Evolutionary conservation across 1,140 invertebrate species (phyloP).

Genomic region (Pteromalus puparum): DNA sequence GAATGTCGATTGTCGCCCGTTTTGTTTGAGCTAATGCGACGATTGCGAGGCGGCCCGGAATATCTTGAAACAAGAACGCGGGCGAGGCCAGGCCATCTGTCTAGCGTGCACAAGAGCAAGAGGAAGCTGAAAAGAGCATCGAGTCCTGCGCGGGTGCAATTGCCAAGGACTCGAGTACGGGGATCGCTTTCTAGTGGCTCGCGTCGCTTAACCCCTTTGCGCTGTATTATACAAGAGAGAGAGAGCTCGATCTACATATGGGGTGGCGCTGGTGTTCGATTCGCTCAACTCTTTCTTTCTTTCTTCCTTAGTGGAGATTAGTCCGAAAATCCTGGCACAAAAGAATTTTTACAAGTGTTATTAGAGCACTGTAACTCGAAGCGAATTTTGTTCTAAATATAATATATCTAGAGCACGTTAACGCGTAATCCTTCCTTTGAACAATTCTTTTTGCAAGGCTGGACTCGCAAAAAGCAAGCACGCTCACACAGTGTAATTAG

Average conservation of each 20-base stretch:
- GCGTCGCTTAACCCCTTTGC: slow-evolving; percentile 70
- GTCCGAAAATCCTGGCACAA: not conserved
- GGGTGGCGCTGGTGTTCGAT: slow-evolving; percentile 13
- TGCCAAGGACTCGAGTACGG: slow-evolving; percentile 49
- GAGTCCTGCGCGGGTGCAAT: slow-evolving; percentile 53
- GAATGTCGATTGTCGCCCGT: slow-evolving; percentile 65
- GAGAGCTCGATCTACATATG: not conserved
- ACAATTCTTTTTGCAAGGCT: not conserved
- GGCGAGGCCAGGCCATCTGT: slow-evolving; percentile 72
- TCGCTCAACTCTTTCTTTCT: not conserved
- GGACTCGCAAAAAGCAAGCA: too few relatives aligned
- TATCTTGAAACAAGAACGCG: slow-evolving; percentile 73
- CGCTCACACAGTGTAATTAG: not conserved
- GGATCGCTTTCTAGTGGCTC: slow-evolving; percentile 73
- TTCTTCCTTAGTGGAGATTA: not conserved
- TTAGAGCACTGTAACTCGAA: not conserved
- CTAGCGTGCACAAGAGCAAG: slow-evolving; percentile 54
- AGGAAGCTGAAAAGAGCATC: slow-evolving; percentile 63
- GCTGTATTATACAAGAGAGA: not conserved
- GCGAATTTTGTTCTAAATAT: not conserved
- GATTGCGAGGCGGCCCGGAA: slow-evolving; percentile 66
- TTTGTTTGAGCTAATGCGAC: slow-evolving; percentile 72
- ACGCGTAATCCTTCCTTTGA: not conserved
- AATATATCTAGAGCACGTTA: too few relatives aligned
- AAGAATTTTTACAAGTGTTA: slow-evolving; percentile 4